Evolutionary conservation across 37 sponge, comb jelly and placozoan species (phyloP).

Genomic region (Axinella damicornis): DNA sequence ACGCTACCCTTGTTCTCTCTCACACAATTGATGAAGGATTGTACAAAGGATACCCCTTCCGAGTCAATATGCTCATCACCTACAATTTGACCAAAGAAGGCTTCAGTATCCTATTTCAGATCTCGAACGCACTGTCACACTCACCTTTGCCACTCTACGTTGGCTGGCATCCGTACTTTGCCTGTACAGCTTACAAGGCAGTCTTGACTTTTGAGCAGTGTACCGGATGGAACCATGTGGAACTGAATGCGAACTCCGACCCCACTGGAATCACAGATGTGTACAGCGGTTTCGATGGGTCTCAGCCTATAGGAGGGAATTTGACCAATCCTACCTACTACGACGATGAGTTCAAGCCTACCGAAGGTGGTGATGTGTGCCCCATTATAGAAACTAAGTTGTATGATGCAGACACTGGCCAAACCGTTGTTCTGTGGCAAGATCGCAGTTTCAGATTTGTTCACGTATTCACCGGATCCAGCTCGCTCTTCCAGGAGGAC

Average conservation of each 20-base stretch:
- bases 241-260: conserved; percentile 44
- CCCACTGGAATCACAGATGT: conserved; percentile 75
- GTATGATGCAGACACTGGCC: conserved; percentile 51
- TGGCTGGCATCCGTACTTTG: conserved; percentile 89
- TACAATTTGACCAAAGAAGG: conserved; percentile 57
- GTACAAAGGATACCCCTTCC: conserved; percentile 75
- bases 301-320: conserved; percentile 66
- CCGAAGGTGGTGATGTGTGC: neutral
- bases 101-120: conserved; percentile 22
- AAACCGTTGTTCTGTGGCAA: conserved; percentile 68
- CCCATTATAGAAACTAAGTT: conserved; percentile 16
- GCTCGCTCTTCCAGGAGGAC: conserved; percentile 22
- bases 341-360: conserved; percentile 75
- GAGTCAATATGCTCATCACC: conserved; percentile 20
- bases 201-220: conserved; percentile 56
- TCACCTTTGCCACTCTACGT: conserved; percentile 70
- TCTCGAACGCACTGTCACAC: conserved; percentile 34
- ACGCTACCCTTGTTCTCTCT: conserved; percentile 10
- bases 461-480: conserved; percentile 75
- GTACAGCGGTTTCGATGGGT: conserved; percentile 43
- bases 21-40: conserved; percentile 12
- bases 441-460: conserved; percentile 63
- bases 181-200: conserved; percentile 50
- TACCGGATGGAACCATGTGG: conserved; percentile 64
- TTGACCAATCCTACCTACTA: conserved; percentile 54